Evolutionary conservation across 2,888 invertebrate genomes (phyloP).

Genomic region (Lomographa bimaculata): DNA sequence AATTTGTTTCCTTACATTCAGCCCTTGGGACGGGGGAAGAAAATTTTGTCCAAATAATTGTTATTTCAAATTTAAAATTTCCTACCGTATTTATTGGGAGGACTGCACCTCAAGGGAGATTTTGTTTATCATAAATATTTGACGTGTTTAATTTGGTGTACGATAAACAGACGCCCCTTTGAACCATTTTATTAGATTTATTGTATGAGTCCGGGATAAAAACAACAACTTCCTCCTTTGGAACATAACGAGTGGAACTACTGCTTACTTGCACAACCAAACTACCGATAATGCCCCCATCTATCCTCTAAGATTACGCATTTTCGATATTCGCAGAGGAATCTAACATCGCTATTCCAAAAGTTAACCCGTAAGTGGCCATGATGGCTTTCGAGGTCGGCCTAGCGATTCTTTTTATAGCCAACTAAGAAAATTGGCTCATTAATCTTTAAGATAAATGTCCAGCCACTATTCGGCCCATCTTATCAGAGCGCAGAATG

Average conservation of each 20-base stretch:
- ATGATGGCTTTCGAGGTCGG: constrained; percentile 62
- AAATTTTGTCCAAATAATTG: constrained; percentile 74
- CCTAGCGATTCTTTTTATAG: constrained; percentile 81
- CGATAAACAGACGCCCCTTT: constrained; percentile 18
- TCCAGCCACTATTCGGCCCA: constrained; percentile 79
- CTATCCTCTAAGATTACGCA: constrained; percentile 34
- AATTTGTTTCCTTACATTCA: constrained; percentile 78
- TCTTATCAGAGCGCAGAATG: constrained; percentile 76
- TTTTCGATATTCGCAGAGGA: constrained; percentile 40
- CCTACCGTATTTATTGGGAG: constrained; percentile 48
- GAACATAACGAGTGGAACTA: constrained; percentile 19
- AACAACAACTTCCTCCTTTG: constrained; percentile 22
- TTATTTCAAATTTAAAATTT: constrained; percentile 72
- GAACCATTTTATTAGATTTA: constrained; percentile 9
- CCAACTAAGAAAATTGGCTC: constrained; percentile 84
- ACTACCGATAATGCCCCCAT: constrained; percentile 32
- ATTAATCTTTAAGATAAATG: constrained; percentile 83
- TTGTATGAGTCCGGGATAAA: constrained; percentile 13
- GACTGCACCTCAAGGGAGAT: constrained; percentile 36
- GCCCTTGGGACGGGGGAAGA: constrained; percentile 75
- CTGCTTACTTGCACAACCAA: constrained; percentile 29
- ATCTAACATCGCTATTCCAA: constrained; percentile 49
- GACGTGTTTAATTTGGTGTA: constrained; percentile 34
- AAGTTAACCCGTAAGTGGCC: constrained; percentile 67
- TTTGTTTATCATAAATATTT: constrained; percentile 37